Percentiles rank a stretch among this genome's conserved stretches.
These are phyloP conservation scores for Dromococcyx pavoninus DNA, from an alignment of 2,797 vertebrate species.

Conservation along the genomic window DNA sequence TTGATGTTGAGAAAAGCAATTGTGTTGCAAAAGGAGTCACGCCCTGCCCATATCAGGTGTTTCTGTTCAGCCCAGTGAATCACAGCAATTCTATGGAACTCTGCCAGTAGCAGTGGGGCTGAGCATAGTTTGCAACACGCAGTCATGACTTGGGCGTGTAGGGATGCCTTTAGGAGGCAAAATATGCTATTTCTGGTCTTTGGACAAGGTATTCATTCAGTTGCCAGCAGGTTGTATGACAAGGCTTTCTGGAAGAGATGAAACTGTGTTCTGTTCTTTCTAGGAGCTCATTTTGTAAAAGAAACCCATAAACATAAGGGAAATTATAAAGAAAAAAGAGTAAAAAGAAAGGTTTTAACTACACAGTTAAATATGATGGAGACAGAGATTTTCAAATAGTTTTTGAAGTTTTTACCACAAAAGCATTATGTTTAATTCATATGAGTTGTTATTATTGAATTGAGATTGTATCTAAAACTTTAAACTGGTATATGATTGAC, in stretches of 20 bases:
- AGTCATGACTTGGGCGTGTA: background rate
- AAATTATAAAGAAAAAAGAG: background rate
- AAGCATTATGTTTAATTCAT: background rate
- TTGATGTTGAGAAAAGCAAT: background rate
- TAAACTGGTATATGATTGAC: background rate
- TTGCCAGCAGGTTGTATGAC: background rate
- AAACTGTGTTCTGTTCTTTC: background rate
- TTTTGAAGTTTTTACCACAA: background rate
- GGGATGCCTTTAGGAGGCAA: background rate
- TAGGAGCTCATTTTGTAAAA: background rate
- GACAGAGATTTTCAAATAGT: background rate
- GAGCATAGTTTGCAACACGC: background rate
- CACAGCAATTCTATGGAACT: rapidly evolving
- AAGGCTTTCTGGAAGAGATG: background rate
- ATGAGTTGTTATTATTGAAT: background rate
- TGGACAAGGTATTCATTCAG: background rate
- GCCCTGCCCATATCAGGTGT: background rate
- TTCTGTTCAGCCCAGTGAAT: background rate
- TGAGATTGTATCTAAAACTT: background rate
- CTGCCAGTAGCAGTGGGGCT: background rate
- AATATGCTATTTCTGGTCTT: background rate
- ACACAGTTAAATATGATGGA: background rate
- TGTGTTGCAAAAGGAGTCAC: background rate
- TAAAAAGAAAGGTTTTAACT: background rate
- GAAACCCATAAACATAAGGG: background rate